Evolutionary conservation across 2,113 vertebrate genomes (phyloP).

Genomic region (Pachypanchax playfairii): DNA sequence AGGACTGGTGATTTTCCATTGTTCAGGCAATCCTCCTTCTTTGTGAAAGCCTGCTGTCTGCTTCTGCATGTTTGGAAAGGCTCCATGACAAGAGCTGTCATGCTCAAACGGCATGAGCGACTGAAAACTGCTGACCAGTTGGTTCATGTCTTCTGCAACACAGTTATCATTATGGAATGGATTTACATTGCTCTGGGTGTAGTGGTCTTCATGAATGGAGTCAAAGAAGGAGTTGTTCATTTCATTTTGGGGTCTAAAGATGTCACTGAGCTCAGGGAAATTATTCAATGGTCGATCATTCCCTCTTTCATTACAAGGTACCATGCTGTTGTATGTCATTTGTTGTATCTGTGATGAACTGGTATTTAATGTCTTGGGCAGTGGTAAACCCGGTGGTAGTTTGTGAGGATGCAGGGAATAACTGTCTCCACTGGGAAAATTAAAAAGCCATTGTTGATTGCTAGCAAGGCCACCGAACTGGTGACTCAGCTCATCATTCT

Average conservation of each 20-base stretch:
- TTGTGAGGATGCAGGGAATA: slow-evolving; percentile 33
- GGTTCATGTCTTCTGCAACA: slow-evolving; percentile 58
- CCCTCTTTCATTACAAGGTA: slow-evolving; percentile 36
- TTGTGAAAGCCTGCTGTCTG: slow-evolving; percentile 44
- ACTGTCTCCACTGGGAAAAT: slow-evolving; percentile 49
- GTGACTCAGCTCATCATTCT: slow-evolving; percentile 50
- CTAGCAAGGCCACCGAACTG: slow-evolving; percentile 43
- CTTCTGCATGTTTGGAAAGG: slow-evolving; percentile 55
- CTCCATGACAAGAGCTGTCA: slow-evolving; percentile 27
- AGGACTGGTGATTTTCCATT: slow-evolving; percentile 59
- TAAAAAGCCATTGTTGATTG: slow-evolving; percentile 56
- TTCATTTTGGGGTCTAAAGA: slow-evolving; percentile 44
- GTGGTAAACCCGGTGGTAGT: slow-evolving; percentile 60
- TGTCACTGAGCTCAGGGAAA: slow-evolving; percentile 41
- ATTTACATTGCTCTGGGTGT: slow-evolving; percentile 31
- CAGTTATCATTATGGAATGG: slow-evolving; percentile 31
- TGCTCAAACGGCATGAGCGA: slow-evolving; percentile 53
- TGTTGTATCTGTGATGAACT: slow-evolving; percentile 41
- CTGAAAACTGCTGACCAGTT: slow-evolving; percentile 61
- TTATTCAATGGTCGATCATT: slow-evolving; percentile 33
- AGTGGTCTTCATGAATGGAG: slow-evolving; percentile 45
- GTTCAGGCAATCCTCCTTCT: slow-evolving; percentile 57
- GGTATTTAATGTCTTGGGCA: slow-evolving; percentile 31
- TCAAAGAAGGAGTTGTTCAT: slow-evolving; percentile 43
- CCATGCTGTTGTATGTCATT: slow-evolving; percentile 35